Conservation (phyloP, 2,888 invertebrate species). For the Aphodius granarius region DNA sequence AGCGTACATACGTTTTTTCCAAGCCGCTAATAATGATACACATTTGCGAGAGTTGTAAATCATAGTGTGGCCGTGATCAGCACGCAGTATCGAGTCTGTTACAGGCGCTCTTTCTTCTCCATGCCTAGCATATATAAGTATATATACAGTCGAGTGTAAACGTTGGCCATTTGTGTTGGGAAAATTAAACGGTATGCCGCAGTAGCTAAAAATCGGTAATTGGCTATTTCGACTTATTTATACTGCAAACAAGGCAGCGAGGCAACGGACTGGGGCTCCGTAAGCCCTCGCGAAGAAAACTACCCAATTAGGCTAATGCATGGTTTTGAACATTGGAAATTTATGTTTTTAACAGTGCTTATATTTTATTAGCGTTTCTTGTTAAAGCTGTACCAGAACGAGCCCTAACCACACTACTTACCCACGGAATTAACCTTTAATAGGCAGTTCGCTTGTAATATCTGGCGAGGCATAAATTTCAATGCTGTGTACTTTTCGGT, state of each 20-base stretch:
- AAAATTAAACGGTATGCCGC: slow-evolving; percentile 2
- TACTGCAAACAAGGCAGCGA: background rate
- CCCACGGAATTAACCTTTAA: background rate
- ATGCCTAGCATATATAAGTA: background rate
- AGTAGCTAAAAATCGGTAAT: slow-evolving; percentile 13
- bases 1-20: background rate
- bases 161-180: background rate
- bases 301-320: slow-evolving; percentile 11
- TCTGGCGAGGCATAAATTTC: slow-evolving; percentile 6
- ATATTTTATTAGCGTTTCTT: slow-evolving; percentile 9
- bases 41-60: background rate
- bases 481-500: background rate
- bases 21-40: background rate
- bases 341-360: slow-evolving; percentile 15
- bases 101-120: background rate
- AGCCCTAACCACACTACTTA: slow-evolving; percentile 12
- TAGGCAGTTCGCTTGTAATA: background rate
- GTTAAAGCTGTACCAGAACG: background rate
- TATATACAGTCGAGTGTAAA: background rate
- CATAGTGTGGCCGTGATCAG: background rate
- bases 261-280: background rate
- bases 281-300: background rate
- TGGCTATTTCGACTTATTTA: background rate
- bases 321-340: slow-evolving; percentile 4
- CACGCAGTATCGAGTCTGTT: background rate